These are phyloP conservation scores for Poecilia picta DNA, from an alignment of 2,797 vertebrate species.

Conservation along the genomic window DNA sequence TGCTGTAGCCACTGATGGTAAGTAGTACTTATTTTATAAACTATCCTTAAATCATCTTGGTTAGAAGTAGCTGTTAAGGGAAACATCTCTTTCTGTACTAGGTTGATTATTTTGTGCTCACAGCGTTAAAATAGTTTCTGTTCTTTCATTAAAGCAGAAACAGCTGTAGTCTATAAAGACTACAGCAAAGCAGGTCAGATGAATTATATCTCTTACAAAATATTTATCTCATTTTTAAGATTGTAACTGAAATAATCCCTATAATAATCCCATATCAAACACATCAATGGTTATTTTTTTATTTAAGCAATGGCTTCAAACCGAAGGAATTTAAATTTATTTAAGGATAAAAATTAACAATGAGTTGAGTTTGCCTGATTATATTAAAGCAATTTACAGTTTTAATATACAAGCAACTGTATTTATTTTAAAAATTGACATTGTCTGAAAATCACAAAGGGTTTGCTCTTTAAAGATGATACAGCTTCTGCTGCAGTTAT, in stretches of 20 bases:
- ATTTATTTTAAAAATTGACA: background rate
- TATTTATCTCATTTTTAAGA: background rate
- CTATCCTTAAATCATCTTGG: background rate
- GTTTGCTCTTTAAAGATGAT: background rate
- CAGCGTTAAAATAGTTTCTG: background rate
- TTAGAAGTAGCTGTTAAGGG: background rate
- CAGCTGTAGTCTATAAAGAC: background rate
- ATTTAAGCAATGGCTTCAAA: background rate
- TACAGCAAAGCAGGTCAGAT: background rate
- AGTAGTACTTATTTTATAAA: slow-evolving; percentile 10
- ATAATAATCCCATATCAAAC: background rate
- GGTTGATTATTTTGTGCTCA: background rate
- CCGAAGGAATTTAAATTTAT: background rate
- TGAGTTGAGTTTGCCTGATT: background rate
- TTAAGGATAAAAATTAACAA: background rate
- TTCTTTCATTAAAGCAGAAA: background rate
- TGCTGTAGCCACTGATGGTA: slow-evolving; percentile 39
- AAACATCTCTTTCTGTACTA: background rate
- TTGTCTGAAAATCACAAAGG: background rate
- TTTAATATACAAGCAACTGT: background rate
- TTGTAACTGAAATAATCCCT: background rate
- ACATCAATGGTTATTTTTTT: background rate
- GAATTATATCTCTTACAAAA: background rate
- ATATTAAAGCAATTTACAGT: background rate
- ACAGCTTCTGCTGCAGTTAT: background rate